A percentile compares a stretch with the other conserved stretches of the same genome.
These are phyloP conservation scores for Pocillopora meandrina DNA, from an alignment of 92 coral and sea anemone genomes.

Conservation along the genomic window DNA sequence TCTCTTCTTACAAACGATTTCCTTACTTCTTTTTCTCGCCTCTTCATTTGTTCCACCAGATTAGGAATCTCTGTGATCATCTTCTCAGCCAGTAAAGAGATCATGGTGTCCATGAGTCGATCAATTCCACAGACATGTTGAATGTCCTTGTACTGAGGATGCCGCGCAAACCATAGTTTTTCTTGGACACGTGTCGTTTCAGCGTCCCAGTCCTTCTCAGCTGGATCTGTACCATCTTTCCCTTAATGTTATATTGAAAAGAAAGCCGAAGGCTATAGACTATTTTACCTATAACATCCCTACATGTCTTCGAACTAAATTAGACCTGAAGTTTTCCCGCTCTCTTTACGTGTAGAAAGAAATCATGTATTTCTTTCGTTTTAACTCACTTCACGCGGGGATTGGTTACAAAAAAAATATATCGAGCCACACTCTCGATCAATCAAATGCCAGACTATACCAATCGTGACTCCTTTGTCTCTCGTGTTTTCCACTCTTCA, in stretches of 20 bases:
- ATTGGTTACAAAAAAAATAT: no score
- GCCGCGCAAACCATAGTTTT: slow-evolving; percentile 64
- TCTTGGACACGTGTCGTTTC: slow-evolving; percentile 66
- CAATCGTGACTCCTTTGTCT: no score
- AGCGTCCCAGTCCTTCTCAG: slow-evolving; percentile 82
- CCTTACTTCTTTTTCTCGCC: slow-evolving; percentile 40
- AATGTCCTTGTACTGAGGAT: slow-evolving; percentile 63
- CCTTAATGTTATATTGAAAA: slow-evolving; percentile 27
- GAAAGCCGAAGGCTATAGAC: no score
- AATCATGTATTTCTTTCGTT: no score
- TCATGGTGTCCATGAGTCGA: slow-evolving; percentile 75
- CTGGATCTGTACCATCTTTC: slow-evolving; percentile 75
- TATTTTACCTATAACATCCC: no score
- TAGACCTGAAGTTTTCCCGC: no score
- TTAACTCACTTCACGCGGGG: no score
- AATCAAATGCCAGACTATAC: no score
- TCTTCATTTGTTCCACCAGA: slow-evolving; percentile 62
- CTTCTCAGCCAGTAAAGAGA: slow-evolving; percentile 68
- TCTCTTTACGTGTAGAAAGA: no score
- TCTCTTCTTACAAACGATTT: neutral
- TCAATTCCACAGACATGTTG: slow-evolving; percentile 72
- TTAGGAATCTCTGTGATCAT: slow-evolving; percentile 73
- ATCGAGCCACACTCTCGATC: no score
- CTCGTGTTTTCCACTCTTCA: no score
- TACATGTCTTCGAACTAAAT: no score